Conservation (phyloP, 2,113 vertebrate genomes). For the Xenopus laevis region DNA sequence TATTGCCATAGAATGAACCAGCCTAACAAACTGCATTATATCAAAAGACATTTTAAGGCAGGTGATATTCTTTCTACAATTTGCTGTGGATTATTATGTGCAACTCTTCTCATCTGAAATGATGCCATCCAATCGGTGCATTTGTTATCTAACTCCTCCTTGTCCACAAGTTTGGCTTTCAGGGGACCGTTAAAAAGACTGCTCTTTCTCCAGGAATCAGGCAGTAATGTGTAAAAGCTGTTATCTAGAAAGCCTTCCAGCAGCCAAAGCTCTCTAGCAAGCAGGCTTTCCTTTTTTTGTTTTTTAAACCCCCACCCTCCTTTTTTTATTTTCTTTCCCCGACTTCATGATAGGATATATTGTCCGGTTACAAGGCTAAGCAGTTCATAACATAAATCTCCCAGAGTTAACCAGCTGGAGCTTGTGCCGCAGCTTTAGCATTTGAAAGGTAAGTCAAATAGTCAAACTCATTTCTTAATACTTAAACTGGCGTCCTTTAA, state of each 20-base stretch:
- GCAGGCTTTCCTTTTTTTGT: conserved; percentile 52
- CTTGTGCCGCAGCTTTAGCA: conserved; percentile 48
- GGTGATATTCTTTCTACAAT: background rate
- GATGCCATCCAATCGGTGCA: conserved; percentile 67
- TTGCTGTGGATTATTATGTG: background rate
- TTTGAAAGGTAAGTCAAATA: conserved; percentile 71
- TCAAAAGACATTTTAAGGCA: background rate
- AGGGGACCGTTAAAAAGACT: conserved; percentile 54
- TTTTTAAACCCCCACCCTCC: too few species aligned
- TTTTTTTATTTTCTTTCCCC: conserved; percentile 52
- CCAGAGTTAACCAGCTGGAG: conserved; percentile 9
- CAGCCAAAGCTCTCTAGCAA: conserved; percentile 62
- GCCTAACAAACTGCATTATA: too few species aligned
- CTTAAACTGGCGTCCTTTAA: too few species aligned
- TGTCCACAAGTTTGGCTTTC: conserved; percentile 50
- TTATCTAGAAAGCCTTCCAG: conserved; percentile 53
- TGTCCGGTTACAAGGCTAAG: conserved; percentile 57
- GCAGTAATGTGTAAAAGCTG: conserved; percentile 83
- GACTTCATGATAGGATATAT: conserved; percentile 72
- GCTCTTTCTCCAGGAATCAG: conserved; percentile 65
- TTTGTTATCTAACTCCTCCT: conserved; percentile 58
- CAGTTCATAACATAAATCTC: conserved; percentile 49
- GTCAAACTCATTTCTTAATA: conserved; percentile 31
- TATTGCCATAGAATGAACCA: too few species aligned
- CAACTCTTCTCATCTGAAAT: conserved; percentile 36